Conservation (phyloP, 2,888 invertebrate genomes). For the Polylopha cassiicola region DNA sequence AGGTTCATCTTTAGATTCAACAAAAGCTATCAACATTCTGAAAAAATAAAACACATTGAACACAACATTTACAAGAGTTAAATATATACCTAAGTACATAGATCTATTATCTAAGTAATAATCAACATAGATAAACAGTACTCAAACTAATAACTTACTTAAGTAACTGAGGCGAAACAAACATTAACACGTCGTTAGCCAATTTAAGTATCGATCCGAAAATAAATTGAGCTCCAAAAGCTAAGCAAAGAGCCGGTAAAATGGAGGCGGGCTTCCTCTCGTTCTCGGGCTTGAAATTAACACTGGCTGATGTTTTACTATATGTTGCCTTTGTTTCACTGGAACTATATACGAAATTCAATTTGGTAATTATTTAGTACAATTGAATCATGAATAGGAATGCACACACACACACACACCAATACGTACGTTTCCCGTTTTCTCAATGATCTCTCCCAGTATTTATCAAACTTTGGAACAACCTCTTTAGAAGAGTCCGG, state of each 20-base stretch:
- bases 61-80: background rate
- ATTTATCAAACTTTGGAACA: slow-evolving; percentile 88
- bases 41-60: slow-evolving; percentile 31
- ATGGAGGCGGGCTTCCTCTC: slow-evolving; percentile 88
- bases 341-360: slow-evolving; percentile 34
- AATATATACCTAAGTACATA: background rate
- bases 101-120: background rate
- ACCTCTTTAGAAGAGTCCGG: slow-evolving; percentile 88
- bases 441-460: slow-evolving; percentile 84
- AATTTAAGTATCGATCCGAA: slow-evolving; percentile 91
- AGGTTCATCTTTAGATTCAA: slow-evolving; percentile 75
- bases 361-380: too few relatives aligned
- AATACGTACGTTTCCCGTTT: slow-evolving; percentile 81
- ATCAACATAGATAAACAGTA: background rate
- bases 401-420: too few relatives aligned
- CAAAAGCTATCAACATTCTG: slow-evolving; percentile 85
- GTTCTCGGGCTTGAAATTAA: slow-evolving; percentile 82
- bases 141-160: too few relatives aligned
- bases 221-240: slow-evolving; percentile 91
- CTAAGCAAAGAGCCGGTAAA: slow-evolving; percentile 87
- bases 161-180: slow-evolving; percentile 92
- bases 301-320: slow-evolving; percentile 82
- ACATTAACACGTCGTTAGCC: slow-evolving; percentile 88
- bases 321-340: slow-evolving; percentile 79
- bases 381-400: too few relatives aligned